Percentiles rank a stretch among this genome's conserved stretches.
Evolutionary conservation across 53 echinoderm and acorn worm genomes (phyloP).

Genomic region (Holothuria leucospilota): DNA sequence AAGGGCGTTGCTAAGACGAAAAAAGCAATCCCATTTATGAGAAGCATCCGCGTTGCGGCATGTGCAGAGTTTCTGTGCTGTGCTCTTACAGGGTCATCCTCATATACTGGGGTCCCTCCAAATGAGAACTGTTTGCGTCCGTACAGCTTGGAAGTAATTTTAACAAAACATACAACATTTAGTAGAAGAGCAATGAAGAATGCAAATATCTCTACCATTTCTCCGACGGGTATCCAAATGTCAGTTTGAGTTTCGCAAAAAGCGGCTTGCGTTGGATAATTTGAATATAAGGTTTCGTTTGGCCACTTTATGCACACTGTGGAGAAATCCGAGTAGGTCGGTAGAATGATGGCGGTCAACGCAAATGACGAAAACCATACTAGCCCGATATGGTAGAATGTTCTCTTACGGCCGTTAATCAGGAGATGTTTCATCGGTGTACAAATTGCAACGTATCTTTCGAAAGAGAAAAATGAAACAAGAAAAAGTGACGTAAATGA

Average conservation of each 20-base stretch:
- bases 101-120: background rate
- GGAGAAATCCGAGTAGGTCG: background rate
- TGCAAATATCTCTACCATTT: background rate
- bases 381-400: background rate
- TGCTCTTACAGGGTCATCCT: background rate
- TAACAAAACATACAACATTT: background rate
- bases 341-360: background rate
- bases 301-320: background rate
- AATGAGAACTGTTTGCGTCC: background rate
- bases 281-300: background rate
- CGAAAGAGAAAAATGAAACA: background rate
- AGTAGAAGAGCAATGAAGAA: background rate
- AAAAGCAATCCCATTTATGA: conserved; percentile 12
- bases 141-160: background rate
- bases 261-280: background rate
- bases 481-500: background rate
- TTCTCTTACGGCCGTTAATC: background rate
- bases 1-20: background rate
- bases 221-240: background rate
- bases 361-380: background rate
- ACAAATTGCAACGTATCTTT: conserved; percentile 2
- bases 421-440: background rate
- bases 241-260: background rate
- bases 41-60: conserved; percentile 4
- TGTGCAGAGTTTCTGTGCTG: background rate